A percentile compares a stretch with the other conserved stretches of the same genome.
Evolutionary conservation across 2,888 invertebrate genomes (phyloP).

Genomic region (Cephonodes hylas): DNA sequence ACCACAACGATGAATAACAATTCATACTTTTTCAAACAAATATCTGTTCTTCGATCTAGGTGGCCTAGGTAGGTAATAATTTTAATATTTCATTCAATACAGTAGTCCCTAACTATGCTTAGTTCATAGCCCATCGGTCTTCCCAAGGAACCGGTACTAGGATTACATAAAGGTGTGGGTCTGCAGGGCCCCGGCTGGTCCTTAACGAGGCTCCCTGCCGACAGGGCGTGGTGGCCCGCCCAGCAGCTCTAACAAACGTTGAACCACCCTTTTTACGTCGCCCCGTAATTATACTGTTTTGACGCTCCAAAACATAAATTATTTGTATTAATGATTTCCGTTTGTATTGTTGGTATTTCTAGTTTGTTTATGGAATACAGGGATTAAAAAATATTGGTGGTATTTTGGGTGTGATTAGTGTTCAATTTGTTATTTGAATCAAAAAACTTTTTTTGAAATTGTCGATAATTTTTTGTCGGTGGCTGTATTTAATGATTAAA

Average conservation of each 20-base stretch:
- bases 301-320: conserved; percentile 25
- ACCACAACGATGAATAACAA: too few relatives aligned
- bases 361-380: too few relatives aligned
- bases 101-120: background rate
- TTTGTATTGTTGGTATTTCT: too few relatives aligned
- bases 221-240: conserved; percentile 62
- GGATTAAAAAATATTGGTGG: too few relatives aligned
- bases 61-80: too few relatives aligned
- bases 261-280: background rate
- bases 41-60: too few relatives aligned
- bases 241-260: conserved; percentile 28
- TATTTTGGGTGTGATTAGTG: too few relatives aligned
- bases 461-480: too few relatives aligned
- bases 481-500: too few relatives aligned
- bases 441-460: too few relatives aligned
- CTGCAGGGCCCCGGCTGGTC: conserved; percentile 17
- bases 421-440: too few relatives aligned
- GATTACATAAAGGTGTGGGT: background rate
- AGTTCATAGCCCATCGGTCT: background rate
- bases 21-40: too few relatives aligned
- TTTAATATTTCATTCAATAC: background rate
- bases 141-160: background rate
- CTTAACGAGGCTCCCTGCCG: conserved; percentile 59
- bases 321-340: conserved; percentile 7
- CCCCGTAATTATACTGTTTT: conserved; percentile 15